Evolutionary conservation across 2,888 invertebrate genomes (phyloP).

Genomic region (Deilephila porcellus): DNA sequence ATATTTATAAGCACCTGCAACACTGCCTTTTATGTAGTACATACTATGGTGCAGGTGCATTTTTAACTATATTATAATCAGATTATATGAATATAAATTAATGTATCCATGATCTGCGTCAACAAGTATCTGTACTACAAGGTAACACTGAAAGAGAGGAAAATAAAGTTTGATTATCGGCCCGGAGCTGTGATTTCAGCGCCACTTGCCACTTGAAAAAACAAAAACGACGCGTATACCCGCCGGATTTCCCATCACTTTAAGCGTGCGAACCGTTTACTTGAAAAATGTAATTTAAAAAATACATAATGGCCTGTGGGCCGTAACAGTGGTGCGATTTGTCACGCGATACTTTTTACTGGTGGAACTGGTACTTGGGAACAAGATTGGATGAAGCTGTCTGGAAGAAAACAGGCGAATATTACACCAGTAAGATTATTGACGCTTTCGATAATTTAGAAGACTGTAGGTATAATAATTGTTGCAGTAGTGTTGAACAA

Average conservation of each 20-base stretch:
- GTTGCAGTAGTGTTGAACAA: too few species aligned
- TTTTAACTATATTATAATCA: too few species aligned
- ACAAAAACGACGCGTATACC: not conserved
- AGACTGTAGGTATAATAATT: too few species aligned
- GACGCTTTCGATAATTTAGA: too few species aligned
- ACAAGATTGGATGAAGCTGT: not conserved
- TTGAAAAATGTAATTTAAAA: not conserved
- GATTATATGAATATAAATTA: too few species aligned
- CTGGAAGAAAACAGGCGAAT: not conserved
- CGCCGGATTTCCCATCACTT: not conserved
- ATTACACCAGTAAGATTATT: not conserved
- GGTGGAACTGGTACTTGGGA: not conserved
- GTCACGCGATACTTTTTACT: conserved; percentile 12
- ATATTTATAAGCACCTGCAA: too few species aligned
- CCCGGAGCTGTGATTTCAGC: not conserved
- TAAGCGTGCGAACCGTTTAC: conserved; percentile 9
- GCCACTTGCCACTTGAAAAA: not conserved
- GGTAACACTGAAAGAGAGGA: not conserved
- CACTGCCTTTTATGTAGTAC: too few species aligned
- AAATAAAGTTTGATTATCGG: not conserved
- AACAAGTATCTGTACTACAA: not conserved
- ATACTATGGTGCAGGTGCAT: too few species aligned
- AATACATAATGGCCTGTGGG: not conserved
- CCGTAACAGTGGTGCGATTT: conserved; percentile 8
- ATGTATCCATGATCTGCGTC: too few species aligned